Conservation (phyloP, 2,888 invertebrate genomes). For the Ernsta delagoae region DNA sequence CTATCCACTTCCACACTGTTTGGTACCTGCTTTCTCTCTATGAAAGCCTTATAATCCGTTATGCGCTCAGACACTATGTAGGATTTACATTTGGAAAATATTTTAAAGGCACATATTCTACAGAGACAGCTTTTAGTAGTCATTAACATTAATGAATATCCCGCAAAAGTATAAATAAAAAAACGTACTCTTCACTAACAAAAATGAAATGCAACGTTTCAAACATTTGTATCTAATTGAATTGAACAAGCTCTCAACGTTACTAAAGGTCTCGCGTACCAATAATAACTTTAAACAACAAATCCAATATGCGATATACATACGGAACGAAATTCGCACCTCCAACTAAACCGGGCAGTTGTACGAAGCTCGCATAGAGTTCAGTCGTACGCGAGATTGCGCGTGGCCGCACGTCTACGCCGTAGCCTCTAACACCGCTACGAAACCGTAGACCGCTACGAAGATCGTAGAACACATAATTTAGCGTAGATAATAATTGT, state of each 20-base stretch:
- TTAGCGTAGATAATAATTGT: conserved; percentile 16
- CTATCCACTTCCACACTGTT: too few species aligned
- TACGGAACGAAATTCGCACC: conserved; percentile 22
- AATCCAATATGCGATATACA: conserved; percentile 2
- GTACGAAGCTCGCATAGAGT: conserved; percentile 16
- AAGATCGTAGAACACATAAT: conserved; percentile 13
- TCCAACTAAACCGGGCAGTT: conserved; percentile 8
- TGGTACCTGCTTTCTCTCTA: too few species aligned
- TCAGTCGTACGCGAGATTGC: conserved; percentile 61
- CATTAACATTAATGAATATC: not conserved
- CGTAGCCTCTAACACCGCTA: conserved; percentile 46
- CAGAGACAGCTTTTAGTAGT: too few species aligned
- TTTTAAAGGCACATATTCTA: too few species aligned
- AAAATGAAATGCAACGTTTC: not conserved
- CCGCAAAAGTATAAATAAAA: not conserved
- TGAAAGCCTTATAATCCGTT: too few species aligned
- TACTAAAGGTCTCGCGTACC: conserved; percentile 4
- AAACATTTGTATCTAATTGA: not conserved
- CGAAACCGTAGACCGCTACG: conserved; percentile 18
- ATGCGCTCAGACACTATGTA: too few species aligned
- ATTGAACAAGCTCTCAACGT: not conserved
- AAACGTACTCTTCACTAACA: too few species aligned
- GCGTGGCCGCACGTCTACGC: conserved; percentile 63
- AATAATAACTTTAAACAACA: not conserved
- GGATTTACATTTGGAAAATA: too few species aligned